Evolutionary conservation across 2,888 invertebrate species (phyloP).

Genomic region (Himalopsyche kuldschensis): DNA sequence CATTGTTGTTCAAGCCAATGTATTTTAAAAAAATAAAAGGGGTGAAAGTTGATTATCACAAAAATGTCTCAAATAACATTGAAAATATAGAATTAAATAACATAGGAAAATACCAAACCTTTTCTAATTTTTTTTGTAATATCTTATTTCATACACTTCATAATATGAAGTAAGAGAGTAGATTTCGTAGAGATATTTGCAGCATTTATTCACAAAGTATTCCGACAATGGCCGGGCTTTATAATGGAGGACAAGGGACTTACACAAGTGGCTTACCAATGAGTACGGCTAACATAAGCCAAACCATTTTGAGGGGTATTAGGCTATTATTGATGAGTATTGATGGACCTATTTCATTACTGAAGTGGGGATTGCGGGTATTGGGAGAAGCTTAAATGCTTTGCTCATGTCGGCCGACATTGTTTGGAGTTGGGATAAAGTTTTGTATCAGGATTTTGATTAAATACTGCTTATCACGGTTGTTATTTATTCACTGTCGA

Average conservation of each 20-base stretch:
- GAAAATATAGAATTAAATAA: too few species aligned
- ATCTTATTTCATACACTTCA: background rate
- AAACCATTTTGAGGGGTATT: conserved; percentile 28
- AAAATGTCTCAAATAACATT: too few species aligned
- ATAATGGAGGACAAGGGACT: conserved; percentile 5
- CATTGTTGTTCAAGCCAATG: too few species aligned
- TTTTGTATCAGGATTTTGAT: background rate
- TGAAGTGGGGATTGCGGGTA: conserved; percentile 12
- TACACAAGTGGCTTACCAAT: conserved; percentile 10
- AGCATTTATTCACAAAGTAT: background rate
- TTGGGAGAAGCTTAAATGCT: background rate
- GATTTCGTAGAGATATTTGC: background rate
- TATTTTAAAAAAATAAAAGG: too few species aligned
- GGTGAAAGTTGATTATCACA: too few species aligned
- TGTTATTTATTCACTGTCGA: too few species aligned
- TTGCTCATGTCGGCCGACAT: background rate
- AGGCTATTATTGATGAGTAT: conserved; percentile 36
- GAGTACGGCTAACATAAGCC: conserved; percentile 25
- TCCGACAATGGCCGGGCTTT: conserved; percentile 6
- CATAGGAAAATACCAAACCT: too few species aligned
- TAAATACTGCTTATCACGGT: background rate
- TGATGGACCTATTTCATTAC: conserved; percentile 36
- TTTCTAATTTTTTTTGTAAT: background rate
- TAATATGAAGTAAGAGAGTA: background rate
- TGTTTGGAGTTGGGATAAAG: background rate